These are phyloP conservation scores for Ursus arctos DNA, from an alignment of 2,113 vertebrate genomes.

Conservation along the genomic window DNA sequence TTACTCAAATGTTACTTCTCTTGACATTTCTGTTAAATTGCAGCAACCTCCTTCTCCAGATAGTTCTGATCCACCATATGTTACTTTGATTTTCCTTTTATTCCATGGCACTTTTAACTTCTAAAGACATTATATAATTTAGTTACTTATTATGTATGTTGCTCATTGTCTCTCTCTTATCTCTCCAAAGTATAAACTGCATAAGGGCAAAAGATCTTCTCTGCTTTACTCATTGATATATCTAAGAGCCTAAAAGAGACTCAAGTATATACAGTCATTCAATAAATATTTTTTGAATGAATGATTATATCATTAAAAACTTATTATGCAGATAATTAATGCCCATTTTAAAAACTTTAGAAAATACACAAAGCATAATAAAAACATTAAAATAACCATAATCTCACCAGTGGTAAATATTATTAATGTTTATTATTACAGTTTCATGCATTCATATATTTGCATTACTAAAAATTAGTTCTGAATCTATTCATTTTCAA, in stretches of 20 bases:
- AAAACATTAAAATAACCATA: neutral
- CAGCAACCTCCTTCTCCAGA: neutral
- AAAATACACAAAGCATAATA: neutral
- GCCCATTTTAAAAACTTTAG: neutral
- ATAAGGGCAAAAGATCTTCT: neutral
- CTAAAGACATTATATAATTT: neutral
- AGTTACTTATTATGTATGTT: neutral
- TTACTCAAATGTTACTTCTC: neutral
- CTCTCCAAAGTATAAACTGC: neutral
- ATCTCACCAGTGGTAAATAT: neutral
- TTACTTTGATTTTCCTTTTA: neutral
- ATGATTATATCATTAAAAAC: neutral
- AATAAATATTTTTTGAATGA: slow-evolving; percentile 26
- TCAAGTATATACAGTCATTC: neutral
- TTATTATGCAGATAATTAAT: neutral
- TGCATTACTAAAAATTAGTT: neutral
- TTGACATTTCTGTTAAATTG: neutral
- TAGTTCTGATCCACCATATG: neutral
- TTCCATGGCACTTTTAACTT: neutral
- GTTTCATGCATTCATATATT: neutral
- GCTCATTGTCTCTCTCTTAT: neutral
- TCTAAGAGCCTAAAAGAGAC: neutral
- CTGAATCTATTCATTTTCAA: neutral
- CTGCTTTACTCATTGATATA: neutral
- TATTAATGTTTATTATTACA: neutral